Base-by-base conservation (phyloP, 2,113 vertebrate species). In the Megaleporinus macrocephalus region DNA sequence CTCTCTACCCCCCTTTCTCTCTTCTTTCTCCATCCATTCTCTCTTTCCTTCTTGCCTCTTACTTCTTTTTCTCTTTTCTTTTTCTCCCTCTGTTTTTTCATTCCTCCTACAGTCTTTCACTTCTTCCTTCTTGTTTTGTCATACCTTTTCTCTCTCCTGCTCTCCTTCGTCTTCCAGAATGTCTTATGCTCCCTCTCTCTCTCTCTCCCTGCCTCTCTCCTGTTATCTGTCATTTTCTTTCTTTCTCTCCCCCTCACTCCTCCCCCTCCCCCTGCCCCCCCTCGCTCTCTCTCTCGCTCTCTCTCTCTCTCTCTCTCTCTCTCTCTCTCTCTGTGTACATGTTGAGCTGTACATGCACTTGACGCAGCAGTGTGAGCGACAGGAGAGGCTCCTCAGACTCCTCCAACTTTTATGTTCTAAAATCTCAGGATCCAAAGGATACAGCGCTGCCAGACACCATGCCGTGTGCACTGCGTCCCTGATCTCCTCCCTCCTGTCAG, bases 391-490 rank as follows among this genome's bases (percentile, higher is more conserved):
- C 51, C 30, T 76, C 20, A 33, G 36, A 22, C 49, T 66, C 15
- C 69, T 47, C 71, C 29, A 74, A 82, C 80, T 81, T 61, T 75
- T 47, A 68, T 70, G 41, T 5, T 78, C 41, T 44, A 10, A 44
- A 44, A 44, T 69, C 73, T 73, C 78, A 80, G 78, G 73, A 80
- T 55, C 51, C 33, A 80, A 65, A 76, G 73, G 73, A 81, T 63
- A 59, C 80, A 69, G 51, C 20, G 36, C 81, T n/a, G 85, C 53
- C 27, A 36, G 26, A 57, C 78, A 69, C 76, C 66, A 81, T 86
- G 85, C 9, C 66, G n/a, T 44, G 68, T 70, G 62, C 69, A 78
- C 62, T 22, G 68, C 62, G 69, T 83, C 69, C 83, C 76, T 83
- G 69, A 81, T 78, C 70, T n/a, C 51, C 78, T 75, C 69, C 69